Evolutionary conservation across 2,888 invertebrate genomes (phyloP).

Genomic region (Hedya salicella): DNA sequence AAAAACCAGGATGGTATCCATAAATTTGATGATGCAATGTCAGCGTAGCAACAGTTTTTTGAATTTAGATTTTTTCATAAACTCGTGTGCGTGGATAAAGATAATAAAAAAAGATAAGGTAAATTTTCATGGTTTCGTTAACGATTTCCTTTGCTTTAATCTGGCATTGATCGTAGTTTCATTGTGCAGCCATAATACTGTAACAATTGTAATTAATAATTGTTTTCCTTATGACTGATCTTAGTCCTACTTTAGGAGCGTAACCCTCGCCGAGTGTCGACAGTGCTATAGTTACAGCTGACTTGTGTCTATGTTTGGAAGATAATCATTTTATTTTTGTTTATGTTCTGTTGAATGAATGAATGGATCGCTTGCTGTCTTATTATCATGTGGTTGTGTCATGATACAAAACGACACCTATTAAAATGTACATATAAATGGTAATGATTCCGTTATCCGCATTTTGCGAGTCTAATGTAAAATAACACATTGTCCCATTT

Average conservation of each 20-base stretch:
- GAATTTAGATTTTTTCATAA: no score
- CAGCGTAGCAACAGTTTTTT: no score
- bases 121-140: not conserved
- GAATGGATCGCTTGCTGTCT: constrained; percentile 19
- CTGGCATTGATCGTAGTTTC: constrained; percentile 13
- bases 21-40: not conserved
- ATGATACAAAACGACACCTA: constrained; percentile 10
- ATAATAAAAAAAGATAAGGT: no score
- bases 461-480: not conserved
- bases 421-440: not conserved
- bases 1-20: no score
- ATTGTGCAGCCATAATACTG: constrained; percentile 4
- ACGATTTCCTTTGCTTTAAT: constrained; percentile 9
- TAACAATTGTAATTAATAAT: constrained; percentile 1
- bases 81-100: no score
- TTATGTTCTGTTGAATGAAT: not conserved
- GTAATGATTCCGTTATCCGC: not conserved
- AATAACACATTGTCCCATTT: no score
- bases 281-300: no score
- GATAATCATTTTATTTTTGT: no score
- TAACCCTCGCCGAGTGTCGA: not conserved
- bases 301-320: no score
- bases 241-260: no score
- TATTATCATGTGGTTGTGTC: constrained; percentile 8
- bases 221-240: constrained; percentile 14